Evolutionary conservation across 2,888 invertebrate genomes (phyloP).

Genomic region (Perizoma affinitatum): DNA sequence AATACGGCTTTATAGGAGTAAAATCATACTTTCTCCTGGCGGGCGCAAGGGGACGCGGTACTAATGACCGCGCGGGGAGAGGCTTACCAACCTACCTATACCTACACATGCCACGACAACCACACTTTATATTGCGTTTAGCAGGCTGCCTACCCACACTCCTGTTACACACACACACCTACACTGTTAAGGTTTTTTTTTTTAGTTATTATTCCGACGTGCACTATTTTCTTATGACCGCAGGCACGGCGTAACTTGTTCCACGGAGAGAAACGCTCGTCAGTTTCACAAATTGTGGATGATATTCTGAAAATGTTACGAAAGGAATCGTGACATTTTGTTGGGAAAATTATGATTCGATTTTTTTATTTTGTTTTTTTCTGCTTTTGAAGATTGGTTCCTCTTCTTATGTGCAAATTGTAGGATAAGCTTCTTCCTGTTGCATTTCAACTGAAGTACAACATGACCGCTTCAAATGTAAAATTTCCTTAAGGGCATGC

Average conservation of each 20-base stretch:
- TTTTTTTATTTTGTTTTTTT: no score
- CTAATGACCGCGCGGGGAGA: slow-evolving; percentile 84
- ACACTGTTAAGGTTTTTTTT: slow-evolving; percentile 64
- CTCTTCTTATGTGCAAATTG: no score
- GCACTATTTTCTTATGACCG: slow-evolving; percentile 76
- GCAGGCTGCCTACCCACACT: slow-evolving; percentile 79
- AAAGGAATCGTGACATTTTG: slow-evolving; percentile 29
- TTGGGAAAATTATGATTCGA: no score
- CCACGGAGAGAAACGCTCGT: slow-evolving; percentile 42
- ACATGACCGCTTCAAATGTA: no score
- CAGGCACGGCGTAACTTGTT: slow-evolving; percentile 57
- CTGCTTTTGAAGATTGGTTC: no score
- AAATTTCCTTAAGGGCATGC: no score
- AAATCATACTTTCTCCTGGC: slow-evolving; percentile 83
- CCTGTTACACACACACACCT: slow-evolving; percentile 68
- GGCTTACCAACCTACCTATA: slow-evolving; percentile 71
- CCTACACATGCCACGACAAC: slow-evolving; percentile 75
- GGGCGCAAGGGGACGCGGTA: slow-evolving; percentile 67
- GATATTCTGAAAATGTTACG: slow-evolving; percentile 39
- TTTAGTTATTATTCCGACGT: slow-evolving; percentile 75
- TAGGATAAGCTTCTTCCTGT: no score
- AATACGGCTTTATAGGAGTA: slow-evolving; percentile 84
- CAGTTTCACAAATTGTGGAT: slow-evolving; percentile 45
- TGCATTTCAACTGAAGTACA: no score
- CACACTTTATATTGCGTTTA: slow-evolving; percentile 84